A percentile compares a stretch with the other conserved stretches of the same genome.
These are phyloP conservation scores for Carlito syrichta DNA, from an alignment of 2,113 vertebrate species.

Conservation along the genomic window DNA sequence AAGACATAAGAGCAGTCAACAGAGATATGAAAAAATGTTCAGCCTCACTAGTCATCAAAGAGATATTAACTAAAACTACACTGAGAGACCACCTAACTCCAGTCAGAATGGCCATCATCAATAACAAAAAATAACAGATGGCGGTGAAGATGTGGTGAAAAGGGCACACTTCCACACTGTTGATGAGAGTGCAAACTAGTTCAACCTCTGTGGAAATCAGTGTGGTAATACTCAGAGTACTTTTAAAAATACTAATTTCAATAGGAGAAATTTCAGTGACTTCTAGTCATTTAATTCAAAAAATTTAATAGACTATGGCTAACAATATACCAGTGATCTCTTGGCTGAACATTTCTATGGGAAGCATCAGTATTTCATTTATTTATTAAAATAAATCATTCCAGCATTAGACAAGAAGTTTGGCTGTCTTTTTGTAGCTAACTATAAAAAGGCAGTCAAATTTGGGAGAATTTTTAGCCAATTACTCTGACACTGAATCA, in stretches of 20 bases:
- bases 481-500: not conserved
- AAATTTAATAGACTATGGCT: not conserved
- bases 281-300: not conserved
- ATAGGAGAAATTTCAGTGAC: not conserved
- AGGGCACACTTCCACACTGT: no score
- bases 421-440: not conserved
- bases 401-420: not conserved
- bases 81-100: no score
- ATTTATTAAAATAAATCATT: not conserved
- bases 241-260: not conserved
- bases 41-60: no score
- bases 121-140: no score
- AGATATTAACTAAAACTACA: no score
- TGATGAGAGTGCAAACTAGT: no score
- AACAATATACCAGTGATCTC: not conserved
- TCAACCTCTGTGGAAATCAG: no score
- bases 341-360: not conserved
- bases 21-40: no score
- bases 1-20: no score
- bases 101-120: no score
- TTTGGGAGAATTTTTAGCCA: not conserved
- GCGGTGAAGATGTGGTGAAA: no score
- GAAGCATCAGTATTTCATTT: not conserved
- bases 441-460: not conserved
- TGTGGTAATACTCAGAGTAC: not conserved